Evolutionary conservation across 2,797 vertebrate species (phyloP).

Genomic region (Botia kubotai): DNA sequence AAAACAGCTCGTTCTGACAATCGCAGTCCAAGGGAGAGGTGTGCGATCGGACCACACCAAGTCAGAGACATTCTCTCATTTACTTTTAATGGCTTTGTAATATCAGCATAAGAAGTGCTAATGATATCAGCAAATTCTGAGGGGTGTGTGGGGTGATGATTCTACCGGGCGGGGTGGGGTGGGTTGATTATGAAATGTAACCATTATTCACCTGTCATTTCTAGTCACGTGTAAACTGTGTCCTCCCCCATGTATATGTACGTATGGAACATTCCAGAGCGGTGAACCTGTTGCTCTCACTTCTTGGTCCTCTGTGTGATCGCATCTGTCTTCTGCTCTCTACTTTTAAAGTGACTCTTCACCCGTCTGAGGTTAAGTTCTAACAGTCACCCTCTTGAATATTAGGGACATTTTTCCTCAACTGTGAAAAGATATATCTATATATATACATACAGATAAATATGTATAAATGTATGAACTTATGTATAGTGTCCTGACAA

Average conservation of each 20-base stretch:
- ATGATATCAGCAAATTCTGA: conserved; percentile 63
- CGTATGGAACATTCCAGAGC: conserved; percentile 87
- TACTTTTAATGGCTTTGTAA: conserved; percentile 75
- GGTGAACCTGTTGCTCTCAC: conserved; percentile 77
- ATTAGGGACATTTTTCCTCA: conserved; percentile 84
- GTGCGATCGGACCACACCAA: conserved; percentile 62
- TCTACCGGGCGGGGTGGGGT: conserved; percentile 51
- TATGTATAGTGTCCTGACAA: conserved; percentile 85
- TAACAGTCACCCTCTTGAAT: conserved; percentile 82
- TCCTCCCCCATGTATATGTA: conserved; percentile 91
- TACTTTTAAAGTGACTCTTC: conserved; percentile 81
- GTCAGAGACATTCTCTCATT: conserved; percentile 62
- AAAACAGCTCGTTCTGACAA: conserved; percentile 87
- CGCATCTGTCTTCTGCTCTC: conserved; percentile 78
- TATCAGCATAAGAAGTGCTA: conserved; percentile 69
- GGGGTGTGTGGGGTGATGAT: conserved; percentile 52
- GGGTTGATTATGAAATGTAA: conserved; percentile 76
- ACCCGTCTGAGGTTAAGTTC: conserved; percentile 76
- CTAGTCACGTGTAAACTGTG: conserved; percentile 92
- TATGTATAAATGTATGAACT: conserved; percentile 82
- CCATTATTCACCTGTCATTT: conserved; percentile 88
- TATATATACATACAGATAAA: conserved; percentile 79
- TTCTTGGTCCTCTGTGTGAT: conserved; percentile 86
- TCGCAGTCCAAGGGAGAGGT: conserved; percentile 79
- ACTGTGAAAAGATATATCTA: conserved; percentile 85